Evolutionary conservation across 2,888 invertebrate species (phyloP).

Genomic region (Aleiodes alternator): DNA sequence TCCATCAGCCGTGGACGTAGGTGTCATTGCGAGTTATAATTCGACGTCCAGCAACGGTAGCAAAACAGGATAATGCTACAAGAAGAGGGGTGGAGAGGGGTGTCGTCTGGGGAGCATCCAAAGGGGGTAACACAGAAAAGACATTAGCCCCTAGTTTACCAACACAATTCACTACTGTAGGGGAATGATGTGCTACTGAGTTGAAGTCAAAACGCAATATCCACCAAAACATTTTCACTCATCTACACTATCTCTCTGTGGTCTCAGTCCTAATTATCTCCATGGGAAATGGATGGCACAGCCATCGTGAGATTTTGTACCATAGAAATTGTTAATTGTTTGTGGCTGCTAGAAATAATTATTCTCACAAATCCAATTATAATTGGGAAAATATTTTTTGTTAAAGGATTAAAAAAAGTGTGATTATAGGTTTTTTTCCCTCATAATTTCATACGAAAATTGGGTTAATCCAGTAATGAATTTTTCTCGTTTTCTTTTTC

Average conservation of each 20-base stretch:
- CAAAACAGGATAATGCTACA: constrained; percentile 52
- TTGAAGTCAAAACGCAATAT: constrained; percentile 51
- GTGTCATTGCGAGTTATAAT: constrained; percentile 70
- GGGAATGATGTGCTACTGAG: constrained; percentile 59
- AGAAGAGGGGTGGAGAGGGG: neutral
- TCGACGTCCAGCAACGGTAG: constrained; percentile 57
- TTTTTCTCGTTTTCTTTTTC: too few species aligned
- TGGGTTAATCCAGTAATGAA: too few species aligned
- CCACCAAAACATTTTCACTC: constrained; percentile 24
- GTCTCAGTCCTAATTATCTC: constrained; percentile 55
- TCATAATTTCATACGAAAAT: too few species aligned
- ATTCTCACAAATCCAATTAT: neutral
- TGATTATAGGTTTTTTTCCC: too few species aligned
- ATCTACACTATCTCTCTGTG: constrained; percentile 6
- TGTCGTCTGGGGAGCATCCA: constrained; percentile 68
- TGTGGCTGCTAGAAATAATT: constrained; percentile 50
- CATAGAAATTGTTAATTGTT: constrained; percentile 50
- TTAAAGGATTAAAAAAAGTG: too few species aligned
- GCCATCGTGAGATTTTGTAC: constrained; percentile 32
- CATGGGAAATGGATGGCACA: constrained; percentile 57
- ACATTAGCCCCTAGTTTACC: constrained; percentile 69
- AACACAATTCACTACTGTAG: constrained; percentile 31
- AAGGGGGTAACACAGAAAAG: constrained; percentile 73
- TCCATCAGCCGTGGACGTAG: constrained; percentile 56
- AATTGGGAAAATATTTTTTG: too few species aligned